Base-by-base conservation (phyloP, 2,888 invertebrate species). In the Tipula vernalis region DNA sequence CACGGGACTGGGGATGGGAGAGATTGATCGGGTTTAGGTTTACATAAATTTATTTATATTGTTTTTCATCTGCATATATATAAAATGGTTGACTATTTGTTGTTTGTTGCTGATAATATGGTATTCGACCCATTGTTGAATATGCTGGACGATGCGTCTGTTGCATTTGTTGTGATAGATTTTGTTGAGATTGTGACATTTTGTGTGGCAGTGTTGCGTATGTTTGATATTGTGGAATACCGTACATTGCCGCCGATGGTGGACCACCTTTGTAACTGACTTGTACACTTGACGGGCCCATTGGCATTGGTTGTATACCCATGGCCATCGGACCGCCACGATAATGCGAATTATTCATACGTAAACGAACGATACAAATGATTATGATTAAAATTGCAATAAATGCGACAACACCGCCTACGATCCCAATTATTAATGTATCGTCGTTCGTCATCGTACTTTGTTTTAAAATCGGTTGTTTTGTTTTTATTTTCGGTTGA, bases 401-500 rank as follows among this genome's bases (percentile, higher is more conserved):
- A 90, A 98, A 97, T 0, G 96, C 97, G 0, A 98, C 97, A 0
- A 98, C 97, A 1, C 98, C 97, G 0, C 97, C 97, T 0, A 98
- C 97, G 88, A 98, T 98, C n/a, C 97, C 97, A 87, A 98, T 98
- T 86, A 98, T 98, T n/a, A 98, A 92, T 4, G 97, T 97, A 89
- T 98, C 98, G 89, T 98, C 98, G 89, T 97, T 97, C 87, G 94
- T 95, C 12, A 96, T 93, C 0, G 95, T 93, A 13, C 93, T 93
- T 84, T 93, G 93, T 91, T 94, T 95, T 86, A 94, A 93, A 85
- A 93, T 94, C 36, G 92, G 93, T 87, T 90, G 90, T 90, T 91
- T 92, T 87, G 91, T 92, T 89, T 92, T 93, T 5, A 94, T 90
- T 89, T 93, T 92, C 18, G 93, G 92, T 87, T 95, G 93, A 51